A percentile compares a stretch with the other conserved stretches of the same genome.
Conservation (phyloP, 2,113 vertebrate species). For the Orientallactaga bullata region DNA sequence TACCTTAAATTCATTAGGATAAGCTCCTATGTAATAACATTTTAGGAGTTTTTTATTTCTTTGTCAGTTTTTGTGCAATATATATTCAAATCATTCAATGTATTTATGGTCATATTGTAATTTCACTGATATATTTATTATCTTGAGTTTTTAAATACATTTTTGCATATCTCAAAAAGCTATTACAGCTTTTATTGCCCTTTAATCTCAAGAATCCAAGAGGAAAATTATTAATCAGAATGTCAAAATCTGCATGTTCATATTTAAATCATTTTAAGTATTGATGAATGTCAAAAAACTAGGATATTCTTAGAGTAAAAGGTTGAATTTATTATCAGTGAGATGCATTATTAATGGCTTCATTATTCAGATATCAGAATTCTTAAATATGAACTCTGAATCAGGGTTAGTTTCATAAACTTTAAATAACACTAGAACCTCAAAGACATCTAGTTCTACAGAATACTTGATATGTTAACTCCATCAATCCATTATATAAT, state of each 20-base stretch:
- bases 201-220: not conserved
- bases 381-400: constrained; percentile 21
- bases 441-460: not conserved
- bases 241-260: constrained; percentile 53
- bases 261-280: constrained; percentile 63
- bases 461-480: not conserved
- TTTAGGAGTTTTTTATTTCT: too few species aligned
- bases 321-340: constrained; percentile 63
- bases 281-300: constrained; percentile 62
- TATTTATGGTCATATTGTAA: not conserved
- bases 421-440: not conserved
- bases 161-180: not conserved
- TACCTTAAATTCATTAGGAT: too few species aligned
- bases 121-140: not conserved
- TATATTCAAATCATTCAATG: not conserved
- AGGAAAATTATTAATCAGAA: constrained; percentile 30
- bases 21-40: too few species aligned
- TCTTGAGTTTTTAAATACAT: not conserved
- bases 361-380: constrained; percentile 58
- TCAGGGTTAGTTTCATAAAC: constrained; percentile 4
- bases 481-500: too few species aligned
- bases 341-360: constrained; percentile 62
- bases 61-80: not conserved
- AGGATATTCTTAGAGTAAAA: constrained; percentile 68
- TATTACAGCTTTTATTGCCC: not conserved